phyloP scores from a whole-genome alignment of 2,797 vertebrate genomes.

The Gymnoscopelus microlampas region DNA sequence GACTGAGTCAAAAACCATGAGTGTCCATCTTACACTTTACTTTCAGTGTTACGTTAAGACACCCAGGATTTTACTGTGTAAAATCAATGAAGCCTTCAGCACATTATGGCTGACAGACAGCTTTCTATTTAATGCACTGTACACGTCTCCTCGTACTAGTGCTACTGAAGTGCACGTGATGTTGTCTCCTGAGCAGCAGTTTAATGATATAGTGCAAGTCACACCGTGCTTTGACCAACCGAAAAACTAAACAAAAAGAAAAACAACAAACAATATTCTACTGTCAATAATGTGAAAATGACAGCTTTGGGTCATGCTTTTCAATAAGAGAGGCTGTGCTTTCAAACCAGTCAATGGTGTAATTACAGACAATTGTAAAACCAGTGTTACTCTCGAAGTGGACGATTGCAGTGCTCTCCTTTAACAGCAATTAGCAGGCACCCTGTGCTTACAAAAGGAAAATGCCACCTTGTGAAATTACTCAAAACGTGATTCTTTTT shows the following conservation, averaged over 20 bases:
- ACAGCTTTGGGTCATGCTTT: constrained; percentile 40
- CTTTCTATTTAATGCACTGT: constrained; percentile 19
- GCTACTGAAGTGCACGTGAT: constrained; percentile 14
- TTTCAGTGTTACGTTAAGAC: too few species aligned
- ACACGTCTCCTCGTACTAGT: background rate
- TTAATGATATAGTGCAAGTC: constrained; percentile 27
- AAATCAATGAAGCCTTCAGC: constrained; percentile 1
- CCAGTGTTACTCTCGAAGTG: constrained; percentile 38
- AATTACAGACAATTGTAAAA: constrained; percentile 55
- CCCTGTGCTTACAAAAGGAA: constrained; percentile 36
- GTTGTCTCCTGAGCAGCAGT: constrained; percentile 21
- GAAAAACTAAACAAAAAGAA: constrained; percentile 36
- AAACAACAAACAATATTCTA: constrained; percentile 16
- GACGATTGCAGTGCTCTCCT: constrained; percentile 38
- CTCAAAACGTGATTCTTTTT: background rate
- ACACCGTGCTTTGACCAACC: constrained; percentile 25
- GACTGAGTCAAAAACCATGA: background rate
- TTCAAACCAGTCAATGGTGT: constrained; percentile 31
- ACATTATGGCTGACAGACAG: constrained; percentile 28
- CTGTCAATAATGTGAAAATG: constrained; percentile 50
- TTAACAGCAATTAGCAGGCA: constrained; percentile 44
- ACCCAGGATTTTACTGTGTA: background rate
- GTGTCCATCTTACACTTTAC: background rate
- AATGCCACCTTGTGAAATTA: constrained; percentile 37
- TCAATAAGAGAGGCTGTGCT: constrained; percentile 25